These are phyloP conservation scores for Mythimna pallens DNA, from an alignment of 2,888 invertebrate species.

Conservation along the genomic window DNA sequence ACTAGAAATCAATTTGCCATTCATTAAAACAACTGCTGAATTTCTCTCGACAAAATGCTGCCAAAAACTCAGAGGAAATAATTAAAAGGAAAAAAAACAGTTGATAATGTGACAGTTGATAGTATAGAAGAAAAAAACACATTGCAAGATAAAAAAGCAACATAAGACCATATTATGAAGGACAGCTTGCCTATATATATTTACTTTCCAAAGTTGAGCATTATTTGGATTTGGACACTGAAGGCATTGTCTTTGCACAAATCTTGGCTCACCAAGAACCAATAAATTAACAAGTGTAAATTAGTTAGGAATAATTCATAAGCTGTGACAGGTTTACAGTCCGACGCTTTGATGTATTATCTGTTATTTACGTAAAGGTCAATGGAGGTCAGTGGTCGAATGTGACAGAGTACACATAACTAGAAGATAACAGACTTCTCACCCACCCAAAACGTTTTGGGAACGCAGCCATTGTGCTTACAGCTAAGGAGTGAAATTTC, in stretches of 20 bases:
- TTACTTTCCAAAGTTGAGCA: too few relatives aligned
- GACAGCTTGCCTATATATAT: neutral
- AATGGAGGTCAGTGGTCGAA: neutral
- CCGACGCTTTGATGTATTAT: neutral
- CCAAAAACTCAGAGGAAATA: too few relatives aligned
- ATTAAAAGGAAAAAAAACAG: too few relatives aligned
- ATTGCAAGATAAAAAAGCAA: neutral
- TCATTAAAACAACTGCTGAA: too few relatives aligned
- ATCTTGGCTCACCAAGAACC: conserved; percentile 9
- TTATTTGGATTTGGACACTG: neutral
- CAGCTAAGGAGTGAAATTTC: too few relatives aligned
- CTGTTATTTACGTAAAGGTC: conserved; percentile 13
- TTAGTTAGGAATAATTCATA: conserved; percentile 36
- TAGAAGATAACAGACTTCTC: neutral
- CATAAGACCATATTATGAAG: too few relatives aligned
- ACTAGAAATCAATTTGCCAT: too few relatives aligned
- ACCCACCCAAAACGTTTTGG: neutral
- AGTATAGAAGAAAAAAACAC: neutral
- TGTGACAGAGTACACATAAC: neutral
- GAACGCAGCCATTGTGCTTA: too few relatives aligned
- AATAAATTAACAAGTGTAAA: conserved; percentile 32
- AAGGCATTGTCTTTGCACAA: neutral
- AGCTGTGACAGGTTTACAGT: conserved; percentile 1
- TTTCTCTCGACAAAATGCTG: too few relatives aligned
- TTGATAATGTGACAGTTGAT: neutral